Evolutionary conservation across 2,113 vertebrate genomes (phyloP), one percentile per base, ranked within the genome.

Genomic region (Girardinichthys multiradiatus): DNA sequence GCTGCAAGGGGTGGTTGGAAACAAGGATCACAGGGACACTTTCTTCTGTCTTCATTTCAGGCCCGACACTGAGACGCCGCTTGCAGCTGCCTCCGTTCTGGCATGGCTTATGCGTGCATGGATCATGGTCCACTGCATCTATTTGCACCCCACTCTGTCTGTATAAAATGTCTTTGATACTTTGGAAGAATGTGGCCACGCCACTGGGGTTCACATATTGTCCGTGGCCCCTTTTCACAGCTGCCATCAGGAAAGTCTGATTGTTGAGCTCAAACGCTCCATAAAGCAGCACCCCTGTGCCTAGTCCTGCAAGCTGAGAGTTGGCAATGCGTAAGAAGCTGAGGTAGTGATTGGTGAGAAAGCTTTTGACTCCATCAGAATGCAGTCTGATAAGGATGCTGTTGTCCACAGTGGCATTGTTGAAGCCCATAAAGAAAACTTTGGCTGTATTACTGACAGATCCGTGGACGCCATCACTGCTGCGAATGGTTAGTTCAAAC

Each of bases 101-200:
- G 90, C 98, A 99, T 0, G 98, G 98, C 83, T 92, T 95, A 2
- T 90, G 94, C n/a, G 94, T 75, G 77, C 98, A 99, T 0, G 97
- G 92, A 91, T 99, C 97, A 0, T 98, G 94, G 86, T 99, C 97
- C 86, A 98, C 96, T 0, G 97, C 95, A 77, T 98, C 96, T 1
- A 99, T 92, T 74, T 92, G 93, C 33, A 97, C 96, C 2, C 97
- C 97, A 0, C 96, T 97, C 92, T 98, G 97, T 26, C 96, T 94
- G 78, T 96, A 91, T 57, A 99, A 91, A 65, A 95, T 82, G 28
- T 98, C 97, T 88, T 95, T 97, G 90, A 98, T 97, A 91, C 97
- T 98, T 86, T 99, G 96, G 3, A 99, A 99, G 94, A 99, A 99
- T 80, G 98, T 98, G 70, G 96, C 96, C 42, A 97, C 97, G 0